Evolutionary conservation across 2,797 vertebrate species (phyloP).

Genomic region (Kryptopterus vitreolus): DNA sequence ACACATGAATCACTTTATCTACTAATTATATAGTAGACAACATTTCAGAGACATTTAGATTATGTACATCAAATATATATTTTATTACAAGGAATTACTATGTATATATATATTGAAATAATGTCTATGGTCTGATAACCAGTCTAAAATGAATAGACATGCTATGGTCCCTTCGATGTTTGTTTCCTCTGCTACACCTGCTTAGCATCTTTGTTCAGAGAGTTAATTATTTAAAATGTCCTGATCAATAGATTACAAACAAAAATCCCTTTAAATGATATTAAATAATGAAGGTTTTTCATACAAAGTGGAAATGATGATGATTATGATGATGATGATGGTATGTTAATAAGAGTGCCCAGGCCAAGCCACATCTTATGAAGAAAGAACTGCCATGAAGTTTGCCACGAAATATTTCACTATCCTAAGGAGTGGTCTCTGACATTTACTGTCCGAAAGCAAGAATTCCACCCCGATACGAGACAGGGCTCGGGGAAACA

Average conservation of each 20-base stretch:
- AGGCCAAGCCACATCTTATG: neutral
- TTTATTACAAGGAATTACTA: neutral
- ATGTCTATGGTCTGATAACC: too few relatives aligned
- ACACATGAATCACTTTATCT: too few relatives aligned
- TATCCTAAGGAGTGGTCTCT: neutral
- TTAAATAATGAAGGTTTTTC: neutral
- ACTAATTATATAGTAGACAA: too few relatives aligned
- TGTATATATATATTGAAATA: too few relatives aligned
- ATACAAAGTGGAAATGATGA: neutral
- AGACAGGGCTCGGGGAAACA: neutral
- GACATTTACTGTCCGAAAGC: conserved; percentile 6
- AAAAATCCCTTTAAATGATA: neutral
- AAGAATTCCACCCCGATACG: neutral
- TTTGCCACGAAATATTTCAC: neutral
- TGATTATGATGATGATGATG: too few relatives aligned
- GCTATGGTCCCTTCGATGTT: conserved; percentile 6
- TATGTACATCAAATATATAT: neutral
- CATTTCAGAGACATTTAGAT: neutral
- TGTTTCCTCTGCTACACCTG: conserved; percentile 28
- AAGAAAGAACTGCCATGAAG: neutral
- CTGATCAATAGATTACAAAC: neutral
- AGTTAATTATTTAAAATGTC: neutral
- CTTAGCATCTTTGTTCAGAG: conserved; percentile 29
- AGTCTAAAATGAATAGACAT: conserved; percentile 27
- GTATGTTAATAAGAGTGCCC: too few relatives aligned